Evolutionary conservation across 2,797 vertebrate species (phyloP).

Genomic region (Todus mexicanus): DNA sequence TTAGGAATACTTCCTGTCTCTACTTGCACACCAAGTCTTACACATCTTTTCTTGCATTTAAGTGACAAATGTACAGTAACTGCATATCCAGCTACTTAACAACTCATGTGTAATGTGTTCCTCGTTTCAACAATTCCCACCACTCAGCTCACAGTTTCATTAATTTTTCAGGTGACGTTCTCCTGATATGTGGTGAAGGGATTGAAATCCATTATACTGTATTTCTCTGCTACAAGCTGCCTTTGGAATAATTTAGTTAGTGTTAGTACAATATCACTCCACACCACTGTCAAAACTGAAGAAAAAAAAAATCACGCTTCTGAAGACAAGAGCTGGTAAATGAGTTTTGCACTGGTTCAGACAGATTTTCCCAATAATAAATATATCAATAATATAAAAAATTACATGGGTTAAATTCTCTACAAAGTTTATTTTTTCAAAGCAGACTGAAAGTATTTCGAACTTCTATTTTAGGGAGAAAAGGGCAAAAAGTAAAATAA

Average conservation of each 20-base stretch:
- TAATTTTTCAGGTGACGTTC: conserved; percentile 37
- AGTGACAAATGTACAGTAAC: background rate
- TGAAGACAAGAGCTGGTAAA: background rate
- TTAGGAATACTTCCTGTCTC: background rate
- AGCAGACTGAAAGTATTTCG: background rate
- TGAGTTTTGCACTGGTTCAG: background rate
- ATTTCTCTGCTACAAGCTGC: background rate
- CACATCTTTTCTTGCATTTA: background rate
- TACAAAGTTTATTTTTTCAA: background rate
- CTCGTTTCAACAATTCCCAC: conserved; percentile 3
- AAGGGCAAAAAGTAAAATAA: background rate
- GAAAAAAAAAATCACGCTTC: background rate
- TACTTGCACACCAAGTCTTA: background rate
- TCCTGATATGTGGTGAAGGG: conserved; percentile 4
- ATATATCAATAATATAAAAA: background rate
- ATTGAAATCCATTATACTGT: background rate
- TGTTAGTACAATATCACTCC: background rate
- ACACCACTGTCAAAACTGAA: background rate
- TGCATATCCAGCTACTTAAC: background rate
- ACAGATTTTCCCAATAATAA: background rate
- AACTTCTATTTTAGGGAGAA: background rate
- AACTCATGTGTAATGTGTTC: background rate
- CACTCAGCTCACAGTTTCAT: conserved; percentile 8
- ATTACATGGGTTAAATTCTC: background rate
- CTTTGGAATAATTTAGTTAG: background rate